Conservation (phyloP, 2,797 vertebrate genomes). For the Hephaestus fuliginosus region DNA sequence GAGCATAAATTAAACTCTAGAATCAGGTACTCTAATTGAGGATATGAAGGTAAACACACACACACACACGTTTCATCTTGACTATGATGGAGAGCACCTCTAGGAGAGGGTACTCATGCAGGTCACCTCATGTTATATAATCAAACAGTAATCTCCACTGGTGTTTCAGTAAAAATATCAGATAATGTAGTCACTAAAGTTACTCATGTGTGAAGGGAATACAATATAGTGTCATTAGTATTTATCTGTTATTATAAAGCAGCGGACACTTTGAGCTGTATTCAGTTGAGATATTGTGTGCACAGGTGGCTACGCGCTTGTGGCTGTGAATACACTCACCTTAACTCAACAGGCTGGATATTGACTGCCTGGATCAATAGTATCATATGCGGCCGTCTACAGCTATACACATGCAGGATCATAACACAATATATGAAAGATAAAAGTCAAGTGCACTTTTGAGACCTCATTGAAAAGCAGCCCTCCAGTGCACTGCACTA, state of each 20-base stretch:
- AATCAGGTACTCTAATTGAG: constrained; percentile 30
- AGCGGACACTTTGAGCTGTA: background rate
- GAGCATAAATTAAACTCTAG: constrained; percentile 46
- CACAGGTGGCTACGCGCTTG: background rate
- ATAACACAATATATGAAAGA: constrained; percentile 59
- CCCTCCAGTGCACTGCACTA: constrained; percentile 42
- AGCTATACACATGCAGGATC: constrained; percentile 48
- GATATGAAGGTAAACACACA: constrained; percentile 48
- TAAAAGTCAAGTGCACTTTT: constrained; percentile 57
- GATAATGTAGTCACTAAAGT: constrained; percentile 30
- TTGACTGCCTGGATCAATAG: constrained; percentile 69
- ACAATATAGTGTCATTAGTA: constrained; percentile 2
- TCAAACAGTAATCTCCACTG: constrained; percentile 46
- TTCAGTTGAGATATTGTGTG: background rate
- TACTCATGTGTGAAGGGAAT: background rate
- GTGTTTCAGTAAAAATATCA: constrained; percentile 46
- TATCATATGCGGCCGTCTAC: constrained; percentile 56
- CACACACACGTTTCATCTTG: constrained; percentile 18
- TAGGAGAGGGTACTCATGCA: constrained; percentile 28
- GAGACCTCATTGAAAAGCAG: constrained; percentile 57
- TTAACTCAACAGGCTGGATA: constrained; percentile 47
- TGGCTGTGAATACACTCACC: constrained; percentile 50
- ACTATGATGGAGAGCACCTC: constrained; percentile 36
- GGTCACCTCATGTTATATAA: constrained; percentile 50
- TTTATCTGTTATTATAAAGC: background rate